These are phyloP conservation scores for Gasteruption jaculator DNA, from an alignment of 2,888 invertebrate species.

Conservation along the genomic window DNA sequence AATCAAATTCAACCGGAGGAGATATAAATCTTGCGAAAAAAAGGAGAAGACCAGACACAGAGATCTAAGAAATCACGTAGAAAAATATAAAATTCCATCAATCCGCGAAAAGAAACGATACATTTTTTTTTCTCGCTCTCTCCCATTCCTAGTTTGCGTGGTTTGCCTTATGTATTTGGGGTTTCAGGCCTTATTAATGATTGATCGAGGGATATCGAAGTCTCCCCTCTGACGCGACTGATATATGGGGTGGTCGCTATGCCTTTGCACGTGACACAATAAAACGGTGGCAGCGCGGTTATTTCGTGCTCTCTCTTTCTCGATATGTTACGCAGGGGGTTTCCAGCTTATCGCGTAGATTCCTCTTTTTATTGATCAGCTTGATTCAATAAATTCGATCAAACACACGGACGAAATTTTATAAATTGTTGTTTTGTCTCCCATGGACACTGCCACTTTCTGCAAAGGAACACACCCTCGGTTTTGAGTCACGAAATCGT, in stretches of 20 bases:
- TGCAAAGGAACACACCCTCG: too few relatives aligned
- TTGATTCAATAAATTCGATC: too few relatives aligned
- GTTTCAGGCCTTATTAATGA: conserved; percentile 52
- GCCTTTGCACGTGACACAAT: conserved; percentile 50
- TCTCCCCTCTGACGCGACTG: conserved; percentile 49
- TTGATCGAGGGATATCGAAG: conserved; percentile 52
- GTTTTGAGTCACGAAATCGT: too few relatives aligned
- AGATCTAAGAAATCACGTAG: conserved; percentile 44
- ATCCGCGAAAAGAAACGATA: conserved; percentile 38
- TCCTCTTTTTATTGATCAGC: conserved; percentile 12
- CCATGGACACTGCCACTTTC: too few relatives aligned
- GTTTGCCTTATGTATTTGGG: conserved; percentile 45
- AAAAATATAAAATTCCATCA: conserved; percentile 51
- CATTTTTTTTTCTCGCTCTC: conserved; percentile 33
- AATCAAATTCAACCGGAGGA: too few relatives aligned
- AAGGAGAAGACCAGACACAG: too few relatives aligned
- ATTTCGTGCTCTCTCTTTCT: conserved; percentile 29
- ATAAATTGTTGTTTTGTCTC: too few relatives aligned
- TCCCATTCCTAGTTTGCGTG: conserved; percentile 11
- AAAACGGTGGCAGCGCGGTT: conserved; percentile 32
- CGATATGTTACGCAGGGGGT: conserved; percentile 31
- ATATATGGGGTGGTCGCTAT: conserved; percentile 43
- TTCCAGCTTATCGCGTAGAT: not conserved
- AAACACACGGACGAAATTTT: too few relatives aligned
- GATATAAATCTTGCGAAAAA: too few relatives aligned